Evolutionary conservation across 2,113 vertebrate genomes (phyloP), one percentile per base, ranked within the genome.

Genomic region (Oreotragus oreotragus): DNA sequence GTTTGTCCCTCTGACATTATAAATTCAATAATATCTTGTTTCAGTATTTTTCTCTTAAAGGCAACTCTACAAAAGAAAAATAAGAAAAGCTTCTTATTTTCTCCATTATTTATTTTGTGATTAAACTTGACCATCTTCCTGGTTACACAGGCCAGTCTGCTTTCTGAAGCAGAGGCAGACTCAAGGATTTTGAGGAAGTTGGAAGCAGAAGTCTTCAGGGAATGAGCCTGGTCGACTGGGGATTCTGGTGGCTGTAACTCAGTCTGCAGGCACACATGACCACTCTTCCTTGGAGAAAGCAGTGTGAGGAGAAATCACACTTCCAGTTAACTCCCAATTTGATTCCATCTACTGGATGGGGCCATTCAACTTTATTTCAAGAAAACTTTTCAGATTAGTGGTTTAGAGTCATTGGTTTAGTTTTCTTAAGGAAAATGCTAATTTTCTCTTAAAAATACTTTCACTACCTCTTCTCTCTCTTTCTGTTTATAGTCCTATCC

Each of bases 41-140:
- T 93, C 85, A 25, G 16, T 62, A 28, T 58, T 97, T 96, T 88
- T 89, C 62, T 90, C 45, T 88, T 80, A 95, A 89, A 84, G 47
- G 51, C 39, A 92, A 77, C 55, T 84, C 79, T 92, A 47, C 13
- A 66, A 90, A 66, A 81, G 88, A 79, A 92, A 95, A 73, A 8
- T 47, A 90, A 47, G 60, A 70, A 90, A 94, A 91, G n/a, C 64
- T 70, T 70, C 36, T 73, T 73, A 39, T 39, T 73, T 36, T 73
- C 16, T 89, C 33, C 2, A 10, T 92, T 76, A 7, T 21, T 90
- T 45, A 45, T 53, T 79, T 93, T 88, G 64, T 51, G 25, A 51
- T 73, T 91, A 77, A 84, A 84, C 33, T 25, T 87, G 92, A 77
- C 30, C 12, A n/a, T 60, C 84, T 93, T 92, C 80, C 73, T 73